Evolutionary conservation across 1,140 invertebrate species (phyloP).

Genomic region (Camponotus pennsylvanicus): DNA sequence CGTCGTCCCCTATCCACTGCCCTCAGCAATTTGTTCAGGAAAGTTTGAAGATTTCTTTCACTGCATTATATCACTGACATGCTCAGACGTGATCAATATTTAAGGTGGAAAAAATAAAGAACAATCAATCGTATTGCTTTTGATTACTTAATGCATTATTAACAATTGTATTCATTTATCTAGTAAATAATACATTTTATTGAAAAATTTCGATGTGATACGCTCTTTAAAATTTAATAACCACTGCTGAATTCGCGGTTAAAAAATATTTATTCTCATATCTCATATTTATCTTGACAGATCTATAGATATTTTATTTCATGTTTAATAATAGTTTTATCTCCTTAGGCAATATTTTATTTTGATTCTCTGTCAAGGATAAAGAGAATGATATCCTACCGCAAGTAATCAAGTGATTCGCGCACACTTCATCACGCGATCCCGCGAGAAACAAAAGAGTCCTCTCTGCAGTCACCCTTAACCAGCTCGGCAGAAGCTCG

Average conservation of each 20-base stretch:
- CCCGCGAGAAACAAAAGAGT: conserved; percentile 28
- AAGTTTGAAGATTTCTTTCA: conserved; percentile 50
- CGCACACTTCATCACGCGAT: conserved; percentile 2
- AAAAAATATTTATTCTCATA: not conserved
- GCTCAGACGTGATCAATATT: conserved; percentile 22
- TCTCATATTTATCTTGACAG: not conserved
- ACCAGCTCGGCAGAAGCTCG: conserved; percentile 21
- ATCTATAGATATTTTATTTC: too few relatives aligned
- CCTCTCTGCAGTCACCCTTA: conserved; percentile 12
- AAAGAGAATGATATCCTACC: not conserved
- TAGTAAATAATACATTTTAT: not conserved
- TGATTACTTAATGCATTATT: not conserved
- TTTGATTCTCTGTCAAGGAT: not conserved
- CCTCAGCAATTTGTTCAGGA: conserved; percentile 39
- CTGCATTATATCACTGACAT: conserved; percentile 29
- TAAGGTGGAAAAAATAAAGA: conserved; percentile 8
- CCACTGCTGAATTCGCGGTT: not conserved
- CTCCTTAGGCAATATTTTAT: not conserved
- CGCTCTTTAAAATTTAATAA: not conserved
- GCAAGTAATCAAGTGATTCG: conserved; percentile 12
- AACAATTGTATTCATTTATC: not conserved
- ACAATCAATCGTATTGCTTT: not conserved
- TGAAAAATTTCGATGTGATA: not conserved
- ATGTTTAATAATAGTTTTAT: not conserved
- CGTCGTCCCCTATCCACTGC: not conserved